Conservation (phyloP, 2,797 vertebrate species). For the Oreochromis mossambicus region DNA sequence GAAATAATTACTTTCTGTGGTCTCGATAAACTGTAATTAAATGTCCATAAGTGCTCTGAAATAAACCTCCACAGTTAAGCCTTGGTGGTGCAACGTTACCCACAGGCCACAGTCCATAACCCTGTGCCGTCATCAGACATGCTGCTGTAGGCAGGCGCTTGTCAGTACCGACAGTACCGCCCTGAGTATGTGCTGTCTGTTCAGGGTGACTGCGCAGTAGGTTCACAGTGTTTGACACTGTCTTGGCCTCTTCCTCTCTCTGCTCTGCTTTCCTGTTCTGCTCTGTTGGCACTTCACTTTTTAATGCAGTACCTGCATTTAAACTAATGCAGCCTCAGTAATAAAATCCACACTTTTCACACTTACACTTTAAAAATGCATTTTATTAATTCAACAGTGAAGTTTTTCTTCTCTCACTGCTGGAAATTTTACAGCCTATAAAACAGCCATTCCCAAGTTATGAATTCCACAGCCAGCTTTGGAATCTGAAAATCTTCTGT, state of each 20-base stretch:
- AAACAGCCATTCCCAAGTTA: neutral
- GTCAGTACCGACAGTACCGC: neutral
- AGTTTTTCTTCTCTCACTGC: neutral
- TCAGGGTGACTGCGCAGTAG: constrained; percentile 28
- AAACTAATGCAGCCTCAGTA: neutral
- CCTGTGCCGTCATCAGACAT: neutral
- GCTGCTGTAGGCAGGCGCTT: neutral
- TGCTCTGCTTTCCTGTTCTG: neutral
- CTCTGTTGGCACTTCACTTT: neutral
- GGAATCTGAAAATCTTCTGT: neutral
- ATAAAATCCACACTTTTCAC: neutral
- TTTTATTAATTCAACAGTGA: rapidly evolving
- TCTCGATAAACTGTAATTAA: neutral
- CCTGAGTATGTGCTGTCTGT: constrained; percentile 17
- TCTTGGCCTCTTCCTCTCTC: neutral
- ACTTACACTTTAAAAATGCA: neutral
- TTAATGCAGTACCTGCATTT: neutral
- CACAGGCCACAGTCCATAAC: neutral
- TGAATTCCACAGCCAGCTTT: neutral
- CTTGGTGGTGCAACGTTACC: neutral
- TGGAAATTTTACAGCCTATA: neutral
- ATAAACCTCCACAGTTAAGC: neutral
- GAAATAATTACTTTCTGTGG: neutral
- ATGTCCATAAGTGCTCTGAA: neutral
- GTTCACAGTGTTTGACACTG: constrained; percentile 9